Evolutionary conservation across 2,888 invertebrate species (phyloP), one percentile per base, ranked within the genome.

Genomic region (Polyommatus iphigenia): DNA sequence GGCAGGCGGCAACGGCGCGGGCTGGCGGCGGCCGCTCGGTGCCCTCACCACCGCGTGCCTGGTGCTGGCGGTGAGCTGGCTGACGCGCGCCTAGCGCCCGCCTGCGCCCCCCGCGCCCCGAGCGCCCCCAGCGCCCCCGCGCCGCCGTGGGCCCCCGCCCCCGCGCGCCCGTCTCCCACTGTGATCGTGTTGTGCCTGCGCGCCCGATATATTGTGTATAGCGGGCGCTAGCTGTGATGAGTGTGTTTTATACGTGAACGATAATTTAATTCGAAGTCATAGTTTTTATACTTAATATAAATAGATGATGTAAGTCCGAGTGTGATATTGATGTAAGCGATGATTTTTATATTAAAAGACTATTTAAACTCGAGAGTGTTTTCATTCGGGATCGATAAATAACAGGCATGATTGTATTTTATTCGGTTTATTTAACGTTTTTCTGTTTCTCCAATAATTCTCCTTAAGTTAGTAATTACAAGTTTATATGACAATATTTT

Each of bases 381-480:
- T 81, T 80, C 29, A 80, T 80, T 81, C 76, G 18, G 36, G 57
- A 36, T 73, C 36, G 32, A 57, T 59, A 88, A 91, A 91, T 90
- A 85, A 92, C 85, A 91, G 86, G 90, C 86, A 87, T 85, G 85
- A 83, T 89, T 88, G 85, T 90, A 89, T 92, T 93, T 93, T 93
- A 91, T 92, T 93, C 89, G 90, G 93, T 93, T 94, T 94, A 94
- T 94, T 94, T 92, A 94, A 93, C 93, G 92, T 91, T 92, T 92
- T 91, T 92, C 91, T 90, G 91, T 88, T 91, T 91, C 90, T 90
- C 92, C 93, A 93, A 94, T 93, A 93, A 93, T 93, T 93, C 92
- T 89, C 90, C 93, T 93, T 93, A 93, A 90, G 89, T 92, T 92
- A 92, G 89, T 92, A 94, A 93, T 93, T 94, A 93, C 93, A 94